A percentile compares a stretch with the other conserved stretches of the same genome.
Conservation (phyloP, 1,140 invertebrate genomes). For the Cylas formicarius region DNA sequence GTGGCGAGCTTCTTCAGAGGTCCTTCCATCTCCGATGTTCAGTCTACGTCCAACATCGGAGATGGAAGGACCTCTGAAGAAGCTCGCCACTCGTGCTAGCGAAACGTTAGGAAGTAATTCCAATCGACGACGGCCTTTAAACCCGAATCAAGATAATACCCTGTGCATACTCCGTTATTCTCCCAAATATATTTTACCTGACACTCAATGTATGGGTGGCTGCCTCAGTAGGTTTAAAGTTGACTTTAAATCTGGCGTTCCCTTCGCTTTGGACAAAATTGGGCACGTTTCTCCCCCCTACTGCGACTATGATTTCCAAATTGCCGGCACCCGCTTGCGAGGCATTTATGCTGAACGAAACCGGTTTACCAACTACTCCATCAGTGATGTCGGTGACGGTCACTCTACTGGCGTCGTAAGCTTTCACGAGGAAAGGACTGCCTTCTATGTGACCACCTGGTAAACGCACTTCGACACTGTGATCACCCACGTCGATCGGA, state of each 20-base stretch:
- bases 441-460: constrained; percentile 80
- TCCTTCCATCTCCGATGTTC: too few species aligned
- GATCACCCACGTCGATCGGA: constrained; percentile 85
- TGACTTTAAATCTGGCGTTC: constrained; percentile 91
- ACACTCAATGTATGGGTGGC: constrained; percentile 83
- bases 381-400: constrained; percentile 84
- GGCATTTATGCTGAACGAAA: constrained; percentile 85
- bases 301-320: constrained; percentile 95
- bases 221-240: constrained; percentile 93
- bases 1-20: too few species aligned
- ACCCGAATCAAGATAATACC: too few species aligned
- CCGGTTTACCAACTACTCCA: constrained; percentile 83
- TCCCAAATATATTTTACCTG: too few species aligned
- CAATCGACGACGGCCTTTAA: too few species aligned
- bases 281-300: constrained; percentile 95
- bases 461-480: constrained; percentile 79
- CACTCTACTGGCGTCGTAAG: constrained; percentile 87
- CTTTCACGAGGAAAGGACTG: constrained; percentile 91
- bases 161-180: too few species aligned
- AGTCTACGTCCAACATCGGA: too few species aligned
- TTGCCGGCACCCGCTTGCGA: constrained; percentile 80
- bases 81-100: too few species aligned
- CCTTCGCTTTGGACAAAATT: constrained; percentile 97
- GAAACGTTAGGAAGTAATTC: too few species aligned
- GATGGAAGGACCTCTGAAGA: too few species aligned